Base-by-base conservation (phyloP, 1,140 invertebrate genomes). In the Cherax destructor region DNA sequence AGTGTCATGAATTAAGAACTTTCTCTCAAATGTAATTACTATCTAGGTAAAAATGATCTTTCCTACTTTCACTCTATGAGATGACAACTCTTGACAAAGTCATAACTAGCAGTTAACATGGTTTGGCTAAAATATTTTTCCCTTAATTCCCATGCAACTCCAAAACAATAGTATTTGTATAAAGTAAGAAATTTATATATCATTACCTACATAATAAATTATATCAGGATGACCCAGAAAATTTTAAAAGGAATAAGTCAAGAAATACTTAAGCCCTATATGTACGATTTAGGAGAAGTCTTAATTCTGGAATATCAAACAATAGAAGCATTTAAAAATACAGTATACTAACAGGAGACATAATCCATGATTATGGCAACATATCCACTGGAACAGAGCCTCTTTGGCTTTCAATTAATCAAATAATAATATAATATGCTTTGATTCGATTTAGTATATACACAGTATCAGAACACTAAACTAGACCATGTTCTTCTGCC, bases 351-450 rank as follows among this genome's bases (percentile, higher is more conserved):
- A 74, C 9, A 74, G 69, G 24, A 74, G 69, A 74, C 24, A 11
- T 74, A n/a, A 74, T 74, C 69, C 69, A 74, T n/a, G 69, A 21
- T 74, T 74, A 74, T 24, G 69, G 69, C 69, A 74, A 74, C 69
- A 74, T 74, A 74, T 30, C 24, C 69, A 74, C 24, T 74, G 69
- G 69, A 74, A 30, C 69, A 74, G 4, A 74, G 69, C 69, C 69
- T 74, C 69, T 74, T 74, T 74, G 69, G 69, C 69, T 74, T 74
- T 74, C 69, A 74, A 30, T 74, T 74, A 74, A 74, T 21, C 69
- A 74, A 30, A 74, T 72, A 30, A 72, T 30, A 72, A 72, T 74
- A 74, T 30, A 74, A 65, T 21, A 65, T 18, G 61, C 24, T 74
- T 30, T 74, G n/a, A 6, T 9, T 74, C 69, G 24, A 74, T 74